These are phyloP conservation scores for Manis crassicaudata DNA, from an alignment of 2,797 vertebrate genomes.

Conservation along the genomic window DNA sequence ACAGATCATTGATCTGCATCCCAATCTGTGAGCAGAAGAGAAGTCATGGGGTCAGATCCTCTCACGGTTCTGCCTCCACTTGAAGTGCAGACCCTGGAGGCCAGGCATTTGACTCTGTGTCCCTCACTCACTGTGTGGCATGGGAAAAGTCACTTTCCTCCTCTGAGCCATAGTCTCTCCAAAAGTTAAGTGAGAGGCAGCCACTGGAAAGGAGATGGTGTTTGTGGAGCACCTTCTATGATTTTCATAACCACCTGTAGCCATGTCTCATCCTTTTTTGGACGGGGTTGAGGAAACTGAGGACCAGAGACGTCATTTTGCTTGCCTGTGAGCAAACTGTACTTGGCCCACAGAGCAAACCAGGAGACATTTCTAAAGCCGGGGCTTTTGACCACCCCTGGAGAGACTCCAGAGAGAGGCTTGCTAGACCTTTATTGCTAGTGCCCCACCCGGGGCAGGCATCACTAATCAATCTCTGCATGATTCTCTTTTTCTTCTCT, in stretches of 20 bases:
- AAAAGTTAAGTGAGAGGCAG: not conserved
- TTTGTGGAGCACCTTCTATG: not conserved
- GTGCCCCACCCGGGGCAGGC: not conserved
- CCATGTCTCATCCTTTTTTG: not conserved
- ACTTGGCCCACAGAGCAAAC: not conserved
- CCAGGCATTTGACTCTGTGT: not conserved
- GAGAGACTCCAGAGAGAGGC: not conserved
- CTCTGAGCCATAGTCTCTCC: not conserved
- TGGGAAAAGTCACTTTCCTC: not conserved
- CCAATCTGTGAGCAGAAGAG: not conserved
- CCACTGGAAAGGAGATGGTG: not conserved
- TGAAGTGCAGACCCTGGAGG: not conserved
- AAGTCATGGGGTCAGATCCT: not conserved
- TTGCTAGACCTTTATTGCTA: not conserved
- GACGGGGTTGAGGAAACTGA: not conserved
- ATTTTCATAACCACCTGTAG: not conserved
- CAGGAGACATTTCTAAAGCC: conserved; percentile 5
- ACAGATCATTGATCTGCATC: not conserved
- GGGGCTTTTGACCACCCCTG: not conserved
- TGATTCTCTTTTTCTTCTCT: not conserved
- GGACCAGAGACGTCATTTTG: not conserved
- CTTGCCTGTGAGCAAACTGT: not conserved
- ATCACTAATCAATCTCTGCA: not conserved
- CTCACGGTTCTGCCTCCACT: not conserved
- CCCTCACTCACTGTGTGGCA: not conserved